Evolutionary conservation across 2,888 invertebrate genomes (phyloP), one percentile per base, ranked within the genome.

Genomic region (Autographa gamma): DNA sequence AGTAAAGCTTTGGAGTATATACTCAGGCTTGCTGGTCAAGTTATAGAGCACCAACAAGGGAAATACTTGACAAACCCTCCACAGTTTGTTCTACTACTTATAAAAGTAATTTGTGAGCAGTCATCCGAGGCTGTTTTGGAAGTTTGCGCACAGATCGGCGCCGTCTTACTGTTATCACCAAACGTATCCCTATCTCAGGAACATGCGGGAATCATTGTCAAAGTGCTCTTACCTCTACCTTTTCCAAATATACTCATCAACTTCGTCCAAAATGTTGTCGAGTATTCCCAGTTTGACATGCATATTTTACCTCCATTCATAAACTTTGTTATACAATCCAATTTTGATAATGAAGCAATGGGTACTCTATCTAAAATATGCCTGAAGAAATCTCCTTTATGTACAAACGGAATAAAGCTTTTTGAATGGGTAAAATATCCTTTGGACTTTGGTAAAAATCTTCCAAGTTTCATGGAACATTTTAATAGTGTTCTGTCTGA

Each of bases 221-320:
- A 96, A 83, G 97, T 97, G 76, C 92, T 97, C 32, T 88, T 98
- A 41, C 94, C 95, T 14, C 88, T 97, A 14, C 93, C 96, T 11
- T 94, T 96, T 67, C 95, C 96, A 61, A 91, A 93, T 43, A 95
- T 97, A 19, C 93, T 97, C 43, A 95, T 97, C 63, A 94, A 96
- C 69, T 97, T 98, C 85, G 96, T 98, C 3, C 96, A 97, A 83
- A 96, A 97, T 89, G 96, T 98, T 5, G 95, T 96, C 52, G 90
- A 96, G 43, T 97, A 97, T 86, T 95, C 97, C 0, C 97, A 97
- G 64, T 98, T 98, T 89, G 98, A 98, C 86, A 95, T 97, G 78
- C 94, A 97, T 43, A 96, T 98, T 74, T 91, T 98, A 64, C 97
- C 98, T 0, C 95, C 96, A 18, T 96, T 97, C 73, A 84, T 98